Percentiles rank a stretch among this genome's conserved stretches.
Evolutionary conservation across 2,797 vertebrate species (phyloP).

Genomic region (Erpetoichthys calabaricus): DNA sequence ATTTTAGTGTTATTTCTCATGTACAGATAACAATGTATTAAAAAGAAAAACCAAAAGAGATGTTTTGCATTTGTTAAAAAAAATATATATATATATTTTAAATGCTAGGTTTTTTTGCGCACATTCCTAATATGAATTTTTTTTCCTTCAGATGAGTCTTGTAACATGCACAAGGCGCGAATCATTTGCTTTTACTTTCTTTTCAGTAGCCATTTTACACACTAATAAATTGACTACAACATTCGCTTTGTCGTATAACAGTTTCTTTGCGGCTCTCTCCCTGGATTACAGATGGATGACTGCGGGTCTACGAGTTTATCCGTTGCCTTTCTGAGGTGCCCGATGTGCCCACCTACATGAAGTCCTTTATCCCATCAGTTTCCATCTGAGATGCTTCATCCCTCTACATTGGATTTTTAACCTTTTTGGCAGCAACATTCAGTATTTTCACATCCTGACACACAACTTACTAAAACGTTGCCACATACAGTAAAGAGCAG

Average conservation of each 20-base stretch:
- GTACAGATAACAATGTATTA: conserved; percentile 97
- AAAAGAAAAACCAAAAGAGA: conserved; percentile 68
- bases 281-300: not conserved
- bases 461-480: too few relatives aligned
- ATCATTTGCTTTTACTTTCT: conserved; percentile 43
- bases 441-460: too few relatives aligned
- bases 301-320: conserved; percentile 6
- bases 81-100: conserved; percentile 39
- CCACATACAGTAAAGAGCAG: too few relatives aligned
- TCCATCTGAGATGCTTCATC: not conserved
- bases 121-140: conserved; percentile 56
- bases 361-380: not conserved
- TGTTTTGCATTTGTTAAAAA: conserved; percentile 35
- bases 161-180: conserved; percentile 6
- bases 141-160: conserved; percentile 46
- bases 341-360: not conserved
- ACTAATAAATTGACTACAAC: conserved; percentile 78
- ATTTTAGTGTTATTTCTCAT: conserved; percentile 70
- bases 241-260: conserved; percentile 20
- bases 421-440: too few relatives aligned
- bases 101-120: conserved; percentile 49
- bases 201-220: conserved; percentile 73
- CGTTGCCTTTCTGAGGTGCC: not conserved
- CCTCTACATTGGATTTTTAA: not conserved
- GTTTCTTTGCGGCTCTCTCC: too few relatives aligned